Evolutionary conservation across 2,797 vertebrate genomes (phyloP).

Genomic region (Enteromius thamalakanensis): DNA sequence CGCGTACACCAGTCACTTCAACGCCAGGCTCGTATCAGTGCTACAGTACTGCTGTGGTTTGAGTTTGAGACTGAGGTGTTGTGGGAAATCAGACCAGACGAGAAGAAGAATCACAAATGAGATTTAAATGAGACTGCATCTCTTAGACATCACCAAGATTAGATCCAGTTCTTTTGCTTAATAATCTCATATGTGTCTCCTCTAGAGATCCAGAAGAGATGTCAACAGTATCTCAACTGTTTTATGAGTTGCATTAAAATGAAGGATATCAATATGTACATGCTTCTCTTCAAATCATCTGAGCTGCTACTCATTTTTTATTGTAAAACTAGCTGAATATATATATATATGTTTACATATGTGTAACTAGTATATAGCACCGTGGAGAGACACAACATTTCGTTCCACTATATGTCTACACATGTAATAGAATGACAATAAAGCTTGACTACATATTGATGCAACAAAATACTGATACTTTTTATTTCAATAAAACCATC

Average conservation of each 20-base stretch:
- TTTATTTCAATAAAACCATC: too few relatives aligned
- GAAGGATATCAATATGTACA: not conserved
- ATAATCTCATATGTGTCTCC: not conserved
- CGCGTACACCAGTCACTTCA: not conserved
- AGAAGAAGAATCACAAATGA: not conserved
- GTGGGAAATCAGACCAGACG: not conserved
- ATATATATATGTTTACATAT: too few relatives aligned
- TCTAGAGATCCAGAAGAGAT: not conserved
- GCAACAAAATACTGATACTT: not conserved
- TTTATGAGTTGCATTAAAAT: not conserved
- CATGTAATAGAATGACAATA: too few relatives aligned
- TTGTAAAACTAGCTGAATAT: not conserved
- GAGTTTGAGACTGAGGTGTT: not conserved
- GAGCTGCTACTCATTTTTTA: not conserved
- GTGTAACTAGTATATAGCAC: too few relatives aligned
- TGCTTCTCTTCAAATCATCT: not conserved
- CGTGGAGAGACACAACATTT: too few relatives aligned
- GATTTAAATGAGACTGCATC: not conserved
- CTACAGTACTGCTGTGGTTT: slow-evolving; percentile 1
- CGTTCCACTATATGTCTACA: too few relatives aligned
- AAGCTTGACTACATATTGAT: not conserved
- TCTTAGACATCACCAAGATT: not conserved
- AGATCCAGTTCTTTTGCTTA: too few relatives aligned
- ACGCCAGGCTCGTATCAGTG: not conserved
- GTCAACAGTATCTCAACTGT: not conserved